phyloP scores from a whole-genome alignment of 1,140 invertebrate genomes.

The Solenopsis invicta region DNA sequence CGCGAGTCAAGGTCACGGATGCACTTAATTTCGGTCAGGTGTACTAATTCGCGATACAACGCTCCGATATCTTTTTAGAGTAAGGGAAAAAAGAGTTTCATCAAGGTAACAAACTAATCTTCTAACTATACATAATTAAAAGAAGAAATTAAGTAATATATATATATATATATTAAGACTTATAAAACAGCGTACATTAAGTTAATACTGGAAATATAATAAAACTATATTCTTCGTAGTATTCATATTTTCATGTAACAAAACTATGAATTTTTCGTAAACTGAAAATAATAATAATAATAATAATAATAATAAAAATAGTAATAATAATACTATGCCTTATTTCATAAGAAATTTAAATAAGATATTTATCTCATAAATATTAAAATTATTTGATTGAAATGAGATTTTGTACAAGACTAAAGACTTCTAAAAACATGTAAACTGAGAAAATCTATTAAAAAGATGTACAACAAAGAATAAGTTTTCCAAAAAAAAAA shows the following conservation, averaged over 20 bases:
- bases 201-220: background rate
- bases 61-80: background rate
- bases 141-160: background rate
- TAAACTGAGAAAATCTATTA: background rate
- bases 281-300: background rate
- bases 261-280: background rate
- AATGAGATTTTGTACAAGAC: background rate
- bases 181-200: background rate
- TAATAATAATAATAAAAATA: no score
- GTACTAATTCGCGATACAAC: conserved; percentile 3
- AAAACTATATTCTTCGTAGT: background rate
- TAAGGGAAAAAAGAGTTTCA: background rate
- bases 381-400: background rate
- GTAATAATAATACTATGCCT: no score
- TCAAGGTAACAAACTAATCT: no score
- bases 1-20: conserved; percentile 56
- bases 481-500: background rate
- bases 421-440: background rate
- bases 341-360: no score
- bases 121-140: background rate
- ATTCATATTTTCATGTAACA: background rate
- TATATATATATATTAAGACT: background rate
- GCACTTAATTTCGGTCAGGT: conserved; percentile 31
- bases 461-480: background rate
- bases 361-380: background rate